Evolutionary conservation across 2,888 invertebrate species (phyloP).

Genomic region (Fissipunctia ypsillon): DNA sequence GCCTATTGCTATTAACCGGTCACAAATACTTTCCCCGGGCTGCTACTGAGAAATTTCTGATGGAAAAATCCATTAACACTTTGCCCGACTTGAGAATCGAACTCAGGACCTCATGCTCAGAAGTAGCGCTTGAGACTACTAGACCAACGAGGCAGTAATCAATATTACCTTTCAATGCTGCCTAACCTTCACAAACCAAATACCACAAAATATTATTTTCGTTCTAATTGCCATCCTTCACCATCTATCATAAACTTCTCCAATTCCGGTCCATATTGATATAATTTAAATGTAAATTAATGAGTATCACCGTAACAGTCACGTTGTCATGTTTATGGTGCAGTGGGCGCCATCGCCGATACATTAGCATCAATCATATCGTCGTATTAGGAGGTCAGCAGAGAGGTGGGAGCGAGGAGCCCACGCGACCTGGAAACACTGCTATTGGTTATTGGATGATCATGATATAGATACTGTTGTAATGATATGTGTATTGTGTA

Average conservation of each 20-base stretch:
- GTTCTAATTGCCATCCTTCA: conserved; percentile 16
- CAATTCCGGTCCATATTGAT: conserved; percentile 46
- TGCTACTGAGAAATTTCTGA: no score
- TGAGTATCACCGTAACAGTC: conserved; percentile 48
- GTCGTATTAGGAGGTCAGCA: conserved; percentile 44
- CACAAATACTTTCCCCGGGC: no score
- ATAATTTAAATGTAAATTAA: conserved; percentile 62
- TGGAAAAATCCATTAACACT: no score
- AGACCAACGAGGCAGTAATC: no score
- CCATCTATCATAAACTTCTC: conserved; percentile 44
- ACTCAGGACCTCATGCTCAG: no score
- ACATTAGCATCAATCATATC: conserved; percentile 49
- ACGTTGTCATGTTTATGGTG: conserved; percentile 30
- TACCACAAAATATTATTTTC: not conserved
- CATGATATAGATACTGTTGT: conserved; percentile 6
- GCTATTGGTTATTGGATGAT: conserved; percentile 42
- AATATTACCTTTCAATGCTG: no score
- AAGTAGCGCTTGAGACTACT: no score
- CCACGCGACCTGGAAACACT: conserved; percentile 29
- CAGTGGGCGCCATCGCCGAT: conserved; percentile 47
- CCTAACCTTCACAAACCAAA: conserved; percentile 9
- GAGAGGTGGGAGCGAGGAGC: conserved; percentile 47
- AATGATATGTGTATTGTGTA: not conserved
- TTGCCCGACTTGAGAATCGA: no score
- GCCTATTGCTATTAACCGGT: no score